Percentiles rank a stretch among this genome's conserved stretches.
Evolutionary conservation across 2,797 vertebrate species (phyloP).

Genomic region (Pygocentrus nattereri): DNA sequence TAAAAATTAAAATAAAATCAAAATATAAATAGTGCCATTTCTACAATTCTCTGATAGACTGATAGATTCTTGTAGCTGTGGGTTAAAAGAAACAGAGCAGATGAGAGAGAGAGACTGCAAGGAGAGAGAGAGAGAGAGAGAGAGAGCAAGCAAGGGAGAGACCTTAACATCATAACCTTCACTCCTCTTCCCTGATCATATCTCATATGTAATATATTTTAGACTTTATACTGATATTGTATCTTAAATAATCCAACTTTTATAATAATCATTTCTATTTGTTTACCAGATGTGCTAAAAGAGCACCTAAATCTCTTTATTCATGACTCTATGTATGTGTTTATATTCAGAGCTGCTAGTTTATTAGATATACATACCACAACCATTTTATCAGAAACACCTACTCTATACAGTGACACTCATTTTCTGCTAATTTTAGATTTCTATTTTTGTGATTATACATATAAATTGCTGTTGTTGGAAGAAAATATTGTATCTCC

Average conservation of each 20-base stretch:
- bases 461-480: too few species aligned
- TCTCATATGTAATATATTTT: not conserved
- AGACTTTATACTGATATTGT: not conserved
- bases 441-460: too few species aligned
- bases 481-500: too few species aligned
- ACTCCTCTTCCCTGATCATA: not conserved
- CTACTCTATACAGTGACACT: not conserved
- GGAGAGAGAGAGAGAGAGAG: conserved; percentile 58
- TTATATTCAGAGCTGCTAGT: not conserved
- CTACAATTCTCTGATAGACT: conserved; percentile 39
- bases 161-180: not conserved
- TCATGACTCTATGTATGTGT: not conserved
- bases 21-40: conserved; percentile 58
- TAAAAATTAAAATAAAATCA: conserved; percentile 62
- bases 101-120: not conserved
- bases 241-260: not conserved
- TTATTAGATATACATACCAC: not conserved
- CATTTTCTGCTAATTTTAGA: too few species aligned
- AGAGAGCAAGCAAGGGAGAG: conserved; percentile 54
- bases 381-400: not conserved
- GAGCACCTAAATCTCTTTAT: not conserved
- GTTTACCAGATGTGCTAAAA: not conserved
- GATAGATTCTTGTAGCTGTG: conserved; percentile 34
- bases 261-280: not conserved
- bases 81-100: conserved; percentile 42